Evolutionary conservation across 2,888 invertebrate genomes (phyloP).

Genomic region (Sminthurides aquaticus): DNA sequence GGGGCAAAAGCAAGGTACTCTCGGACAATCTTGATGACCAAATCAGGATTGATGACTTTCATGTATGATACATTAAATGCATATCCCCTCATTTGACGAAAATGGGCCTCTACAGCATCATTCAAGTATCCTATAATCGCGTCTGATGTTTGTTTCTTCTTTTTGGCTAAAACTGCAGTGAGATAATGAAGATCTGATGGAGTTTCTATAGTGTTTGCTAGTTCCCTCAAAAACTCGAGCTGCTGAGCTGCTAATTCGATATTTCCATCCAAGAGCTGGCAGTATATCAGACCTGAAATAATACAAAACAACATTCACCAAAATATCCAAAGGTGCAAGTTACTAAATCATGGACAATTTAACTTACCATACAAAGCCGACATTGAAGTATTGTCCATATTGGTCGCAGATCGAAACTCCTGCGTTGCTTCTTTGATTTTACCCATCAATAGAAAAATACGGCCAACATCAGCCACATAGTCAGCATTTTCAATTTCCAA

Average conservation of each 20-base stretch:
- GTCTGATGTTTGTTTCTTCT: slow-evolving; percentile 30
- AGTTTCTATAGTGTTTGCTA: slow-evolving; percentile 60
- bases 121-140: slow-evolving; percentile 45
- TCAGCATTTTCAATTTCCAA: slow-evolving; percentile 61
- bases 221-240: slow-evolving; percentile 73
- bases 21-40: slow-evolving; percentile 68
- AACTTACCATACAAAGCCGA: slow-evolving; percentile 54
- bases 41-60: slow-evolving; percentile 71
- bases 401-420: slow-evolving; percentile 72
- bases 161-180: slow-evolving; percentile 56
- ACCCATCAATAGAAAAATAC: slow-evolving; percentile 65
- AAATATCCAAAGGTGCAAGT: no score
- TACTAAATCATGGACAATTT: no score
- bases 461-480: slow-evolving; percentile 72
- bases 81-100: slow-evolving; percentile 51
- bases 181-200: slow-evolving; percentile 63
- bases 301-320: no score
- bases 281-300: slow-evolving; percentile 66
- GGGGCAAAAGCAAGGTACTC: slow-evolving; percentile 64
- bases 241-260: slow-evolving; percentile 73
- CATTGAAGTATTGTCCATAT: slow-evolving; percentile 74
- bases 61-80: slow-evolving; percentile 71
- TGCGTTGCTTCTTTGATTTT: slow-evolving; percentile 70
- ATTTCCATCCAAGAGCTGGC: slow-evolving; percentile 67
- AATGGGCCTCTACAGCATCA: slow-evolving; percentile 56